A percentile compares a stretch with the other conserved stretches of the same genome.
phyloP scores from a whole-genome alignment of 2,888 invertebrate species.

The Mythimna loreyi region DNA sequence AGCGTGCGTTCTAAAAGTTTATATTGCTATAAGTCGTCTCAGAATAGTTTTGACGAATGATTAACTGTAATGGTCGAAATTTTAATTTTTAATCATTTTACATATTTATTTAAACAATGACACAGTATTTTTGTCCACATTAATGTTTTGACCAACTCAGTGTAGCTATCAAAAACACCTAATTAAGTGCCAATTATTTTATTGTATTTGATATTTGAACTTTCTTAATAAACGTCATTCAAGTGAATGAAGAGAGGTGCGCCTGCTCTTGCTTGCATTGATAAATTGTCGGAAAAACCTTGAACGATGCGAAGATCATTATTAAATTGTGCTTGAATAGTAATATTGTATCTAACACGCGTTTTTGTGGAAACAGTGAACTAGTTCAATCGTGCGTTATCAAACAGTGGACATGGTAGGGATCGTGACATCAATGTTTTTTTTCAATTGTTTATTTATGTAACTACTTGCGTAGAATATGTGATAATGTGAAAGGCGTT shows the following conservation, averaged over 20 bases:
- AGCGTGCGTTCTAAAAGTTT: slow-evolving; percentile 36
- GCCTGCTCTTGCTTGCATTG: slow-evolving; percentile 64
- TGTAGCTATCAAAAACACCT: neutral
- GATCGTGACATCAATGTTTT: slow-evolving; percentile 67
- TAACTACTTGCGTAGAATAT: slow-evolving; percentile 75
- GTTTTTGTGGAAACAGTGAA: slow-evolving; percentile 53
- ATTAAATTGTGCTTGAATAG: slow-evolving; percentile 67
- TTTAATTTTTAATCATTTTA: no score
- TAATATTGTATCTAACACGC: slow-evolving; percentile 57
- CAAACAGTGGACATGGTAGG: slow-evolving; percentile 71
- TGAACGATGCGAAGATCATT: slow-evolving; percentile 74
- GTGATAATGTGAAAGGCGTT: slow-evolving; percentile 77
- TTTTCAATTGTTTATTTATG: slow-evolving; percentile 84
- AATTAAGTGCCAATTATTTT: neutral
- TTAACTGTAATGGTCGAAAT: no score
- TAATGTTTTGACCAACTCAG: neutral
- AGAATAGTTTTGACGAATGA: no score
- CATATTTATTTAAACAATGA: neutral
- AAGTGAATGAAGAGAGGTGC: slow-evolving; percentile 67
- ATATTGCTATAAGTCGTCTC: neutral
- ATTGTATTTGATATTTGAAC: slow-evolving; percentile 39
- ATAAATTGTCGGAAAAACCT: slow-evolving; percentile 74
- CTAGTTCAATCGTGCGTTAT: slow-evolving; percentile 44
- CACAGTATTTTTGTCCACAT: neutral
- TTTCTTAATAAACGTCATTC: slow-evolving; percentile 63